These are phyloP conservation scores for Drosophila obscura DNA, from an alignment of 1,140 invertebrate species.

Conservation along the genomic window DNA sequence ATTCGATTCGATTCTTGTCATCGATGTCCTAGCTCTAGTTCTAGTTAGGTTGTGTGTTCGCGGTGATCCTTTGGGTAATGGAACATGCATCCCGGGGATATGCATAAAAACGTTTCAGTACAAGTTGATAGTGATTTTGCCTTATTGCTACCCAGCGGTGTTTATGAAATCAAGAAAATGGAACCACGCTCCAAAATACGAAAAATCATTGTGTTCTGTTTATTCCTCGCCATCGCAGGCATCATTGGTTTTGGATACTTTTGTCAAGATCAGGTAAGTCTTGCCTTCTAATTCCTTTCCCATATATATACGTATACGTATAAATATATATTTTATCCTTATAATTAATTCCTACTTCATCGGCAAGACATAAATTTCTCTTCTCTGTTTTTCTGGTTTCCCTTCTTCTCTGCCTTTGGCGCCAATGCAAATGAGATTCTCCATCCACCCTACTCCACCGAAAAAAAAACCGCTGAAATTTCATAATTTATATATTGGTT, in stretches of 20 bases:
- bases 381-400: conserved; percentile 11
- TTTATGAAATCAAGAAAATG: conserved; percentile 91
- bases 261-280: conserved; percentile 90
- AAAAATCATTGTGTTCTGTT: conserved; percentile 90
- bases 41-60: conserved; percentile 13
- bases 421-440: conserved; percentile 72
- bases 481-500: conserved; percentile 66
- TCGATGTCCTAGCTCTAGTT: conserved; percentile 7
- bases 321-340: too few relatives aligned
- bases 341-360: conserved; percentile 33
- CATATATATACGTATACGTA: too few relatives aligned
- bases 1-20: conserved; percentile 7
- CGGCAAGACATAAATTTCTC: conserved; percentile 49
- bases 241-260: conserved; percentile 95
- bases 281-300: conserved; percentile 4
- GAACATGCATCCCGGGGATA: conserved; percentile 84
- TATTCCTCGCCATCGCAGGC: conserved; percentile 90
- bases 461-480: conserved; percentile 42
- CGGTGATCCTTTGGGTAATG: conserved; percentile 37
- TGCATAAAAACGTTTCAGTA: conserved; percentile 90
- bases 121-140: conserved; percentile 91
- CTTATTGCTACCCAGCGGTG: conserved; percentile 87
- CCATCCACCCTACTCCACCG: neutral
- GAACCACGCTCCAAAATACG: conserved; percentile 89
- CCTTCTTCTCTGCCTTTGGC: conserved; percentile 43